phyloP scores from a whole-genome alignment of 35 echinoderm and acorn worm species.

The Hemicentrotus pulcherrimus region DNA sequence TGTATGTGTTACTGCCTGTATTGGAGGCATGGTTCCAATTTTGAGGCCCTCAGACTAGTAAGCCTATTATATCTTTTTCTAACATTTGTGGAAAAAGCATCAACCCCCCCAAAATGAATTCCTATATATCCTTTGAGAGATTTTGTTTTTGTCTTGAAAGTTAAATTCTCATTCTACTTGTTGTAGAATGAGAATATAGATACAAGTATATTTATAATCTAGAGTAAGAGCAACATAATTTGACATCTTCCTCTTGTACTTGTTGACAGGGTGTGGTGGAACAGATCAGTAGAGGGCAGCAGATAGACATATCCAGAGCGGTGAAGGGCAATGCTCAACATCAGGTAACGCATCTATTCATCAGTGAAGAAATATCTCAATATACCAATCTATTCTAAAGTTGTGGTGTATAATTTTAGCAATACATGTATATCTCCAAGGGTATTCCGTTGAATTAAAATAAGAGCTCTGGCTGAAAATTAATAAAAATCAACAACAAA shows the following conservation, averaged over 20 bases:
- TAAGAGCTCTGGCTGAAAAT: neutral
- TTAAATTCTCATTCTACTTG: neutral
- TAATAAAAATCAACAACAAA: too few species aligned
- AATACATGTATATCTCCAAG: neutral
- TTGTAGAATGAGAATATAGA: neutral
- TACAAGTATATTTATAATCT: neutral
- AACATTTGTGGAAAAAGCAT: too few species aligned
- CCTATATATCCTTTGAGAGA: neutral
- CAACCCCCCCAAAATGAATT: too few species aligned
- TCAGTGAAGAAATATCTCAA: neutral
- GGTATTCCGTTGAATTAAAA: neutral
- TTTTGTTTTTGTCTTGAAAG: neutral
- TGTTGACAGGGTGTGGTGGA: conserved; percentile 47
- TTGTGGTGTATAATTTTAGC: neutral
- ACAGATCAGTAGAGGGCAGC: conserved; percentile 39
- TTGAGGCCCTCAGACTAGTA: too few species aligned
- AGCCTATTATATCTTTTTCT: too few species aligned
- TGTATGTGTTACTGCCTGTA: too few species aligned
- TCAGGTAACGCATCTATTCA: neutral
- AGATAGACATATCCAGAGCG: conserved; percentile 45
- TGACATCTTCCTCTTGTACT: neutral
- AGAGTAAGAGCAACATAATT: neutral
- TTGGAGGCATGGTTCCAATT: too few species aligned
- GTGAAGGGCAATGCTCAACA: neutral
- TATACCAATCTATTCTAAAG: neutral